A percentile compares a stretch with the other conserved stretches of the same genome.
Conservation (phyloP, 35 echinoderm and acorn worm species). For the Ophioderma brevispina region DNA sequence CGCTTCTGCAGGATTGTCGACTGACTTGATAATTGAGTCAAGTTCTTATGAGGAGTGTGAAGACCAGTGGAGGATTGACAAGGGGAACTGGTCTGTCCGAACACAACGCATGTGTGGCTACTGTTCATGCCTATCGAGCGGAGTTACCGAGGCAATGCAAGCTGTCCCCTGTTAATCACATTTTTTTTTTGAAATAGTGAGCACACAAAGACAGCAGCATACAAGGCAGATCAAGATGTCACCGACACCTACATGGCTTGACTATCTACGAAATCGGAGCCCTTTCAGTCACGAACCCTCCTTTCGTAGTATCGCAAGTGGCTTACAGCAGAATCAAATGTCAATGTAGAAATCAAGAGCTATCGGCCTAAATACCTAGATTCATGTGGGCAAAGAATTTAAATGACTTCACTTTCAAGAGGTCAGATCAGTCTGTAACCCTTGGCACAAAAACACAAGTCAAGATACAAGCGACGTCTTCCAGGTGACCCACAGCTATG, state of each 20-base stretch:
- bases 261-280: conserved; percentile 26
- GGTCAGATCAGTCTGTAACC: conserved; percentile 48
- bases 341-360: conserved; percentile 65
- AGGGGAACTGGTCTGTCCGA: neutral
- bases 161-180: conserved; percentile 18
- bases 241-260: neutral
- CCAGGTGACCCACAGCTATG: conserved; percentile 71
- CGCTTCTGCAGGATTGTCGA: too few relatives aligned
- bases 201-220: conserved; percentile 46
- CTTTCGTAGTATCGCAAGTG: conserved; percentile 60
- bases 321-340: conserved; percentile 36
- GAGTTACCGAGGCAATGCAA: conserved; percentile 71
- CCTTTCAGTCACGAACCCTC: conserved; percentile 39
- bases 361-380: conserved; percentile 48
- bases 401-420: conserved; percentile 54
- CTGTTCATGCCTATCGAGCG: too few relatives aligned
- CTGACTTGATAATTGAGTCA: conserved; percentile 1
- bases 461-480: conserved; percentile 39
- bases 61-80: neutral
- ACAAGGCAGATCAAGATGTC: conserved; percentile 6
- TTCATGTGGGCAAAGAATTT: conserved; percentile 24
- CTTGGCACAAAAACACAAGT: conserved; percentile 34
- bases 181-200: conserved; percentile 39
- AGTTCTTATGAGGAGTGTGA: neutral
- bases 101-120: neutral